Base-by-base conservation (phyloP, 1,140 invertebrate species). In the Danaus plexippus region DNA sequence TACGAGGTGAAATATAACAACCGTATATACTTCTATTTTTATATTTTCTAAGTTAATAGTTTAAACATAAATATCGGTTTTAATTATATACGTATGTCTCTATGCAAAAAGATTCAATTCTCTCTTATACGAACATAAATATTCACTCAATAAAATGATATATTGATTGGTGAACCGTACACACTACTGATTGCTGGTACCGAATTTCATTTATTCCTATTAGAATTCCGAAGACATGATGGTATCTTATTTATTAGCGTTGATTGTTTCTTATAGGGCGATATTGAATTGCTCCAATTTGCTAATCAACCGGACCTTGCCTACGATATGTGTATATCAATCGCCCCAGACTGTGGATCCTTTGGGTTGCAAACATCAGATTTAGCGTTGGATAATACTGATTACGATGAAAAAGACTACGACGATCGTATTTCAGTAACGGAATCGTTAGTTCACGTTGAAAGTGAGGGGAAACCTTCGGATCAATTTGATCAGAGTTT, bases 241-340 rank as follows among this genome's bases (percentile, higher is more conserved):
- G 47, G 59, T 64, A 61, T 46, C 50, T 12, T 45, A 59, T 55
- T 51, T 54, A 62, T 57, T n/a, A 53, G 43, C 59, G 55, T 63
- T 66, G 57, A 57, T 64, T 60, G 54, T 69, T 56, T 45, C 59
- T 63, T 73, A 59, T 66, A 95, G 92, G 95, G 94, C 13, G 92
- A 94, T 66, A 88, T 96, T 18, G 93, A 96, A 85, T 81, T 94
- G 68, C 78, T 96, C 49, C 88, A 91, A 64, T 90, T 96, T 43
- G 89, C 92, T 22, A 88, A 91, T 49, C 90, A 89, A 61, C 93
- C 94, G 9, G 93, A 95, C 68, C 90, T 92, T 46, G 94, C 94
- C 1, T 96, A 94, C 75, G 93, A 95, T 54, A 88, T 94, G 56
- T 96, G 94, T 71, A 81, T 87, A 1, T 67, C 74, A 15, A 91